Evolutionary conservation across 64 coral and sea anemone species (phyloP).

Genomic region (Montipora foliosa): DNA sequence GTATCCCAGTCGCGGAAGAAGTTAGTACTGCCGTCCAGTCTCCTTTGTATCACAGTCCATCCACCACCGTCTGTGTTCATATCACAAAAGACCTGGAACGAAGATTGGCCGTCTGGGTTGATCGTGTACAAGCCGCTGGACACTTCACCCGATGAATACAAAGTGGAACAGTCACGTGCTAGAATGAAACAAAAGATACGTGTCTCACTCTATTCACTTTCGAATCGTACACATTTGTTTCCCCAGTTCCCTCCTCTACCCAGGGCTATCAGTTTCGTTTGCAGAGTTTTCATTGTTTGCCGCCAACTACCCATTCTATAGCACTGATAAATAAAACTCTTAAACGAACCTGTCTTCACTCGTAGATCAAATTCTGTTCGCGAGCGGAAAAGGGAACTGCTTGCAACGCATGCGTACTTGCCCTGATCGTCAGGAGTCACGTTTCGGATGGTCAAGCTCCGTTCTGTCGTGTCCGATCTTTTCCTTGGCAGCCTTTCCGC

Average conservation of each 20-base stretch:
- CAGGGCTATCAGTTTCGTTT: too few relatives aligned
- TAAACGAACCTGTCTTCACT: too few relatives aligned
- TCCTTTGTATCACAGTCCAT: conserved; percentile 60
- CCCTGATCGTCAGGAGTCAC: too few relatives aligned
- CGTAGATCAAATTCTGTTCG: too few relatives aligned
- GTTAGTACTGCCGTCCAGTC: not conserved
- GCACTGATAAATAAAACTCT: too few relatives aligned
- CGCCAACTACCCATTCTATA: too few relatives aligned
- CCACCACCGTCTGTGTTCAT: conserved; percentile 63
- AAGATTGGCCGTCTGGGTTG: conserved; percentile 28
- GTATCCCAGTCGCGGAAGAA: conserved; percentile 39
- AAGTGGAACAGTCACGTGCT: conserved; percentile 44
- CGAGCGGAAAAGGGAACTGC: too few relatives aligned
- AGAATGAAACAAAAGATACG: not conserved
- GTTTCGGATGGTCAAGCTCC: too few relatives aligned
- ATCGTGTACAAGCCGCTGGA: conserved; percentile 55
- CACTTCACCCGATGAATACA: conserved; percentile 44
- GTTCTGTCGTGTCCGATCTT: too few relatives aligned
- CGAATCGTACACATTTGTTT: not conserved
- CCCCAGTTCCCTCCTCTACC: not conserved
- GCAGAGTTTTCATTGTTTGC: too few relatives aligned
- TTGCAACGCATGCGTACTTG: too few relatives aligned
- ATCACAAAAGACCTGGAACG: conserved; percentile 51
- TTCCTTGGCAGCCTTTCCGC: too few relatives aligned
- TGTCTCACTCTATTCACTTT: not conserved